Evolutionary conservation across 2,113 vertebrate genomes (phyloP).

Genomic region (Ciconia boyciana): DNA sequence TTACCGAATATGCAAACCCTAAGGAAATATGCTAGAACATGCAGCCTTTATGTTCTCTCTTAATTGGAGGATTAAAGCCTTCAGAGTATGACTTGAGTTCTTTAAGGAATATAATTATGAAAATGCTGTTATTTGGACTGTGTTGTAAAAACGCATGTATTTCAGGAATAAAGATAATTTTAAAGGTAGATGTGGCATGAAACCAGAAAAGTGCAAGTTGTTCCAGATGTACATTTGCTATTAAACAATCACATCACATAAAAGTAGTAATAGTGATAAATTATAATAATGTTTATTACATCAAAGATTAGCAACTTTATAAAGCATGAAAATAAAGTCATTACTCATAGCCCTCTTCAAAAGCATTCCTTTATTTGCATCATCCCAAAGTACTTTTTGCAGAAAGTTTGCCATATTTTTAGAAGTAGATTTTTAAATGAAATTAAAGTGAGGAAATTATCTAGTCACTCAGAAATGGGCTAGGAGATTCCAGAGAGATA

Average conservation of each 20-base stretch:
- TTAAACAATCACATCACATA: conserved; percentile 29
- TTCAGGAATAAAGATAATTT: conserved; percentile 50
- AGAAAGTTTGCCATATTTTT: neutral
- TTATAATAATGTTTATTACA: neutral
- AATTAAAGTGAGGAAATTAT: neutral
- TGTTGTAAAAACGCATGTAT: conserved; percentile 10
- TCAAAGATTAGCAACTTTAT: conserved; percentile 5
- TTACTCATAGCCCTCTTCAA: neutral
- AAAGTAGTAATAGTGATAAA: conserved; percentile 29
- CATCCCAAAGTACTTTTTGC: neutral
- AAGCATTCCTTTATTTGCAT: neutral
- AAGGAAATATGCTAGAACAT: conserved; percentile 51
- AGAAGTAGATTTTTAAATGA: neutral
- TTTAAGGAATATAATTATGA: conserved; percentile 48
- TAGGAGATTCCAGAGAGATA: neutral
- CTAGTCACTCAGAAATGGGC: neutral
- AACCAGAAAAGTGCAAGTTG: conserved; percentile 26
- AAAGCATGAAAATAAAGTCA: neutral
- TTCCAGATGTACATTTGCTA: conserved; percentile 24
- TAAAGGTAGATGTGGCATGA: conserved; percentile 22
- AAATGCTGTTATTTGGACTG: conserved; percentile 26
- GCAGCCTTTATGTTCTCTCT: conserved; percentile 29
- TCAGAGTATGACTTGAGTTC: conserved; percentile 33
- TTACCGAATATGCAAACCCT: conserved; percentile 22
- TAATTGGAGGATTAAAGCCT: conserved; percentile 50